These are phyloP conservation scores for Hippocampus zosterae DNA, from an alignment of 2,113 vertebrate species.

Conservation along the genomic window DNA sequence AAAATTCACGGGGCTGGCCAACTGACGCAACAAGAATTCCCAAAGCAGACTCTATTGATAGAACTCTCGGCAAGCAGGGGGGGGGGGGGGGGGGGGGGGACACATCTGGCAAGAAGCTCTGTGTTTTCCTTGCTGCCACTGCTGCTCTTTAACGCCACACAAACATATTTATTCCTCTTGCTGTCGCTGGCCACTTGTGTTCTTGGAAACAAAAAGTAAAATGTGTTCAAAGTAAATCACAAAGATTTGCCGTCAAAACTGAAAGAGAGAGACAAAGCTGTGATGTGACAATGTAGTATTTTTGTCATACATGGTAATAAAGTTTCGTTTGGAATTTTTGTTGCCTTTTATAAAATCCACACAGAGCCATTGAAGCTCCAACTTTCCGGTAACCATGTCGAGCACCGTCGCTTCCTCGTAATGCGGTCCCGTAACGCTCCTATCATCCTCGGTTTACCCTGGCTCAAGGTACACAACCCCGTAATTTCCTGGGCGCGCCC, in stretches of 20 bases:
- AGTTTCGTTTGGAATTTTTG: too few species aligned
- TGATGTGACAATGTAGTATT: not conserved
- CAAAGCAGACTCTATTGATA: conserved; percentile 54
- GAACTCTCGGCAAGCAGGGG: conserved; percentile 1
- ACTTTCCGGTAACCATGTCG: too few species aligned
- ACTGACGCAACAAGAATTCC: conserved; percentile 29
- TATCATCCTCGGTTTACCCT: too few species aligned
- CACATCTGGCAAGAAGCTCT: conserved; percentile 43
- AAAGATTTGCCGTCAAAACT: conserved; percentile 29
- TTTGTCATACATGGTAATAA: not conserved
- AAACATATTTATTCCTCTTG: conserved; percentile 5
- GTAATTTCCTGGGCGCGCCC: too few species aligned
- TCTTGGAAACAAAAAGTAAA: conserved; percentile 46
- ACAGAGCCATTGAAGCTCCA: too few species aligned
- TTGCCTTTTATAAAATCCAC: too few species aligned
- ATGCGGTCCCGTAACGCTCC: too few species aligned
- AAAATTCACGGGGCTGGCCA: not conserved
- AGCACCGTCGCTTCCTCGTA: too few species aligned
- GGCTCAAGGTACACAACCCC: too few species aligned
- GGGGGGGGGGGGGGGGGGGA: conserved; percentile 32
- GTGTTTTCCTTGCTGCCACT: conserved; percentile 51
- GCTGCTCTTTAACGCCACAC: conserved; percentile 24
- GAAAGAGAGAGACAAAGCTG: not conserved
- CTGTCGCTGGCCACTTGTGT: conserved; percentile 33
- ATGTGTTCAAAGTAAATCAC: conserved; percentile 21